Conservation (phyloP, 2,797 vertebrate species). For the Sphaeramia orbicularis region DNA sequence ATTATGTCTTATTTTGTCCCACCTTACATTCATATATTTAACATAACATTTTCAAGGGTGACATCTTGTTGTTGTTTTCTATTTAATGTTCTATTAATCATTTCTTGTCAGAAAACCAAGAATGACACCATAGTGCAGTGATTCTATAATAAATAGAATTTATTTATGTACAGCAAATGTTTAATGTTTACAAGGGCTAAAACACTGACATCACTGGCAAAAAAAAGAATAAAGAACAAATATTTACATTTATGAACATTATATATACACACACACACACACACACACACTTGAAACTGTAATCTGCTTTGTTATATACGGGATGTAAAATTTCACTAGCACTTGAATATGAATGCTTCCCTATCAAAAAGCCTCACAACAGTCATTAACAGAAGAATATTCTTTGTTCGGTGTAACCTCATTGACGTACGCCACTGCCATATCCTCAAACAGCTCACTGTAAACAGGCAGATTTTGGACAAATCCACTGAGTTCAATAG, state of each 20-base stretch:
- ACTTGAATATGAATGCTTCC: constrained; percentile 13
- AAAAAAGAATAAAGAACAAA: constrained; percentile 45
- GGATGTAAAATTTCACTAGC: constrained; percentile 24
- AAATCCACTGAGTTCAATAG: constrained; percentile 43
- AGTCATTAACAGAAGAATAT: constrained; percentile 8
- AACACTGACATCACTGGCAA: constrained; percentile 32
- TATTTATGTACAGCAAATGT: constrained; percentile 75
- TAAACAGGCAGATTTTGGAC: constrained; percentile 44
- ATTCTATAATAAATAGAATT: constrained; percentile 85
- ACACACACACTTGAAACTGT: constrained; percentile 46
- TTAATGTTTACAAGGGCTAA: constrained; percentile 49
- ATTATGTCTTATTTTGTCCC: too few species aligned
- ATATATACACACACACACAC: constrained; percentile 74
- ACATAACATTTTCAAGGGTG: too few species aligned
- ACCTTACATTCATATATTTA: too few species aligned
- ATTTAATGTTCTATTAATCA: too few species aligned
- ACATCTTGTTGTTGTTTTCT: too few species aligned
- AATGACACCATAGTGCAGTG: constrained; percentile 18
- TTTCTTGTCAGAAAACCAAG: constrained; percentile 4
- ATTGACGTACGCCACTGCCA: constrained; percentile 30
- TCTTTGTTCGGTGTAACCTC: constrained; percentile 18
- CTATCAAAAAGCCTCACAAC: constrained; percentile 4
- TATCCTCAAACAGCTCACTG: constrained; percentile 24
- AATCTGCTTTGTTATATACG: constrained; percentile 33
- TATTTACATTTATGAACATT: constrained; percentile 81